These are phyloP conservation scores for Champsocephalus esox DNA, from an alignment of 2,797 vertebrate genomes.

Conservation along the genomic window DNA sequence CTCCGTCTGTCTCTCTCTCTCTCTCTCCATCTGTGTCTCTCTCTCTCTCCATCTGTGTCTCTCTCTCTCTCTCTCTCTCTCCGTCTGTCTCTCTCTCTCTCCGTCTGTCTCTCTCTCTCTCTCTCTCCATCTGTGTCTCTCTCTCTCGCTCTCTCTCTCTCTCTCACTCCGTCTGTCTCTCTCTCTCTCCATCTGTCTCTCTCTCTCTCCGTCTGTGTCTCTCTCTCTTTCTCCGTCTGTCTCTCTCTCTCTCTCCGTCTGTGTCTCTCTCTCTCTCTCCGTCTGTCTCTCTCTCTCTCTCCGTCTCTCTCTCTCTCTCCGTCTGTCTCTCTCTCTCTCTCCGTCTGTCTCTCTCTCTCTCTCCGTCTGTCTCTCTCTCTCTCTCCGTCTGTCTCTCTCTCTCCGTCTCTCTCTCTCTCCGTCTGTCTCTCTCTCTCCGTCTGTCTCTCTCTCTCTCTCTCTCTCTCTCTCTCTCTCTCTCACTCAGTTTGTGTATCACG, in stretches of 20 bases:
- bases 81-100: too few relatives aligned
- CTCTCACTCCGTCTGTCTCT: too few relatives aligned
- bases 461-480: background rate
- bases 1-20: too few relatives aligned
- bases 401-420: background rate
- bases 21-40: too few relatives aligned
- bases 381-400: background rate
- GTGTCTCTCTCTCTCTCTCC: background rate
- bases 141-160: background rate
- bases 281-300: too few relatives aligned
- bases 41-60: background rate
- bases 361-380: too few relatives aligned
- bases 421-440: too few relatives aligned
- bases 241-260: background rate
- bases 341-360: background rate
- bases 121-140: background rate
- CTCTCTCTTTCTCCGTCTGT: background rate
- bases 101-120: background rate
- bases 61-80: background rate
- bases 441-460: background rate
- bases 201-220: background rate
- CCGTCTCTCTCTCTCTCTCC: background rate
- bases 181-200: too few relatives aligned
- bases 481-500: slow-evolving; percentile 94
- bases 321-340: too few relatives aligned